Conservation (phyloP, 2,113 vertebrate species). For the Neomonachus schauinslandi region DNA sequence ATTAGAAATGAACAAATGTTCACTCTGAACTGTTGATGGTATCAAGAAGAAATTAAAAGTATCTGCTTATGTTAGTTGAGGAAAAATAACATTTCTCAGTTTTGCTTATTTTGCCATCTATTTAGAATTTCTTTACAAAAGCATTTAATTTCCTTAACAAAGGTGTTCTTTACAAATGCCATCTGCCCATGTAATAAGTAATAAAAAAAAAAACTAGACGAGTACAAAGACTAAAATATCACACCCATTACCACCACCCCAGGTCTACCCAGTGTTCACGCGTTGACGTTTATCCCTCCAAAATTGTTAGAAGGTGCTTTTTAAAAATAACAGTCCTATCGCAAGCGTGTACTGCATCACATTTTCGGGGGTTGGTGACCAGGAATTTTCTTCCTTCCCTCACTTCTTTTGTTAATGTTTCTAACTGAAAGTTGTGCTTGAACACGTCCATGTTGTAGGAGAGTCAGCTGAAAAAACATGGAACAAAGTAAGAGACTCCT, state of each 20-base stretch:
- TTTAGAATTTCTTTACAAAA: slow-evolving; percentile 21
- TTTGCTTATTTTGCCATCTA: not conserved
- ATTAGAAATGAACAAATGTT: not conserved
- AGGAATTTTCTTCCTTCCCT: not conserved
- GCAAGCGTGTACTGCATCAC: not conserved
- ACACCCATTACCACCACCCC: not conserved
- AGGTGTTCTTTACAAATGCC: not conserved
- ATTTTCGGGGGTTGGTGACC: not conserved
- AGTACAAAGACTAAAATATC: not conserved
- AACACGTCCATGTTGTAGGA: not conserved
- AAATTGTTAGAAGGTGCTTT: not conserved
- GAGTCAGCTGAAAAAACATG: not conserved
- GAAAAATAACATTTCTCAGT: not conserved
- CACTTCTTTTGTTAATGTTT: not conserved
- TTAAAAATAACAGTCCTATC: not conserved
- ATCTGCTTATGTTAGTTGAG: not conserved
- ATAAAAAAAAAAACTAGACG: not conserved
- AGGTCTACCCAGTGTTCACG: not conserved
- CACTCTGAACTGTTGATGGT: not conserved
- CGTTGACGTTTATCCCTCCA: not conserved
- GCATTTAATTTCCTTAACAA: not conserved
- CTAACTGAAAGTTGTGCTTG: not conserved
- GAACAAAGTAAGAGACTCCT: not conserved
- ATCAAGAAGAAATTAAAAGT: not conserved
- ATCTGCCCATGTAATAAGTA: not conserved